Base-by-base conservation (phyloP, 2,113 vertebrate genomes). In the Lasiurus borealis region DNA sequence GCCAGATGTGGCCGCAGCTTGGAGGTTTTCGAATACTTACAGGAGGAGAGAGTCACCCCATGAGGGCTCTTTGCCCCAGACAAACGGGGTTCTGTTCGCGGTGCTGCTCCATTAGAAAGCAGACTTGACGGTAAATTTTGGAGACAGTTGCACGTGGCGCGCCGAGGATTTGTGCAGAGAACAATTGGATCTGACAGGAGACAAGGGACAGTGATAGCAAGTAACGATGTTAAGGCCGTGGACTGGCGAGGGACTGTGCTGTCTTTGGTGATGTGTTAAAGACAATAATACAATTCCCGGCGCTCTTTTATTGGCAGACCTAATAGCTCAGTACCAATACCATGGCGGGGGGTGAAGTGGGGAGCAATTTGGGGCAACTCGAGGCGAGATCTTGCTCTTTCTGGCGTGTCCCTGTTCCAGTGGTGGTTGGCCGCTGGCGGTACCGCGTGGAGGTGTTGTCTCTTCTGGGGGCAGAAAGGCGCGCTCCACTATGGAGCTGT, bases 1-100 rank as follows among this genome's bases (percentile, higher is more conserved):
- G 52, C 57, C 93, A 88, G 90, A 93, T 92, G 57, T 90, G 52
- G 69, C 95, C 91, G 91, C 25, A 96, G 46, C 71, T 95, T 77
- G 84, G 69, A 90, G 85, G 89, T 95, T 95, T 31, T 92, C 97
- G 91, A 88, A 84, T 85, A 76, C 48, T 89, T 82, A 13, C 88
- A 64, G 62, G 93, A 95, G 72, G 89, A 96, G 52, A 90, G 72
- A 93, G 77, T 89, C 95, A 88, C 96, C 94, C 95, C 95, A 91
- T 82, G 83, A 88, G 66, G 85, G 88, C 83, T 94, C 68, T 93
- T 48, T 36, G 64, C 75, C 76, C 50, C 50, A 95, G 77, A 97
- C 66, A 91, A 83, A 86, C 9, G 85, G 8, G 62, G 46, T 95
- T 92, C 88, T 85, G 66, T 96, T 98, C 95, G 89, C 94, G 96